Evolutionary conservation across 1,140 invertebrate genomes (phyloP).

Genomic region (Varroa destructor): DNA sequence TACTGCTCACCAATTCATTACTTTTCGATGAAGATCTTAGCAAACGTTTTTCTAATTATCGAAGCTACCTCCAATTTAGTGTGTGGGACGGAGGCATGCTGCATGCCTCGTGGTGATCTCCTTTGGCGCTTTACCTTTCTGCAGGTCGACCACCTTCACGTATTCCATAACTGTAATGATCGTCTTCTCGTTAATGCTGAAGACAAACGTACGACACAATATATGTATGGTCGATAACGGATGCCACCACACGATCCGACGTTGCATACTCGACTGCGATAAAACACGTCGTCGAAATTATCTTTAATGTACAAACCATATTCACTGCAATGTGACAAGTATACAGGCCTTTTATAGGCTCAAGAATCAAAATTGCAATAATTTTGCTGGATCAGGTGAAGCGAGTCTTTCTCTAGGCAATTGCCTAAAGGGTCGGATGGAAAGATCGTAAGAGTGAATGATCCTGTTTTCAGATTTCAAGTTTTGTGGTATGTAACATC

Average conservation of each 20-base stretch:
- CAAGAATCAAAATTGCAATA: neutral
- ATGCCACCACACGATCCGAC: conserved; percentile 1
- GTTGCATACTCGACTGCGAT: neutral
- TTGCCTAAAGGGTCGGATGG: too few species aligned
- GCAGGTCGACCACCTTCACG: conserved; percentile 9
- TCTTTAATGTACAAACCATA: conserved; percentile 19
- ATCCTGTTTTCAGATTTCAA: too few species aligned
- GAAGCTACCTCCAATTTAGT: too few species aligned
- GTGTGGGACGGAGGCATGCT: too few species aligned
- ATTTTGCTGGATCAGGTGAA: too few species aligned
- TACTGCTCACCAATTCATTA: too few species aligned
- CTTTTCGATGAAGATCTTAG: too few species aligned
- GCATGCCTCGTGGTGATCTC: too few species aligned
- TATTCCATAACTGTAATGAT: conserved; percentile 19
- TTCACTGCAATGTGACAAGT: neutral
- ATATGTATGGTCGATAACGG: neutral
- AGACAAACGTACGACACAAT: neutral
- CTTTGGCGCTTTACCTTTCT: neutral
- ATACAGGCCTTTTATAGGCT: neutral
- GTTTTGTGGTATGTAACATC: too few species aligned
- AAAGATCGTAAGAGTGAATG: too few species aligned
- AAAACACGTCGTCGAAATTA: neutral
- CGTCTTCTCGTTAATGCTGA: neutral
- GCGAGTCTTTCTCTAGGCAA: too few species aligned
- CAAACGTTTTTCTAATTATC: too few species aligned